Evolutionary conservation across 2,113 vertebrate species (phyloP).

Genomic region (Chlamydotis undulata): DNA sequence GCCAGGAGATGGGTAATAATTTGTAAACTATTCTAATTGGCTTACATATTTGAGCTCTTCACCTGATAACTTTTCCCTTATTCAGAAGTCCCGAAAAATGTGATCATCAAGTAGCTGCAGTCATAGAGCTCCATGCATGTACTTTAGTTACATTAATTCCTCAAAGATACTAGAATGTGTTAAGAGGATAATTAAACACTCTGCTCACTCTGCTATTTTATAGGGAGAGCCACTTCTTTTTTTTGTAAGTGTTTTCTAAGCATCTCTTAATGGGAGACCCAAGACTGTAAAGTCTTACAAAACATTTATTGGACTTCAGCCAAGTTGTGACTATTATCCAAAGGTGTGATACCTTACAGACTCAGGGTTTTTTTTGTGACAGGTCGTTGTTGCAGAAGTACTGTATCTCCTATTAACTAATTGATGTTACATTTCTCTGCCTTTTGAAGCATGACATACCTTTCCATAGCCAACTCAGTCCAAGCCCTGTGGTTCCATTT

Average conservation of each 20-base stretch:
- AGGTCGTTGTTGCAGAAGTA: background rate
- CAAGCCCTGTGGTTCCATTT: background rate
- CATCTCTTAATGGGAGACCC: background rate
- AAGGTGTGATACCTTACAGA: background rate
- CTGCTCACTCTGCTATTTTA: background rate
- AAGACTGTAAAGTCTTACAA: background rate
- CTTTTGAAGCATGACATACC: background rate
- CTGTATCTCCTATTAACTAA: background rate
- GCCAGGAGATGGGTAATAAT: background rate
- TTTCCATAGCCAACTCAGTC: background rate
- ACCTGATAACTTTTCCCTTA: background rate
- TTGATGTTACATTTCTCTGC: background rate
- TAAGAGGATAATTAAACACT: background rate
- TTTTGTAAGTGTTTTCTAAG: background rate
- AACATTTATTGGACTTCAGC: background rate
- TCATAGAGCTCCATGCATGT: background rate
- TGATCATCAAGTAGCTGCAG: background rate
- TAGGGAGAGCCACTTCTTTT: background rate
- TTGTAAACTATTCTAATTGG: background rate
- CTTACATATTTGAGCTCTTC: background rate
- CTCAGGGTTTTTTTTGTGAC: background rate
- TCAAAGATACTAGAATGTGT: background rate
- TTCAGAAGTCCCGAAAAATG: background rate
- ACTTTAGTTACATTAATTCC: background rate
- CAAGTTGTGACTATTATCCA: background rate